Evolutionary conservation across 2,888 invertebrate species (phyloP), one percentile per base, ranked within the genome.

Genomic region (Carpatolechia fugitivella): DNA sequence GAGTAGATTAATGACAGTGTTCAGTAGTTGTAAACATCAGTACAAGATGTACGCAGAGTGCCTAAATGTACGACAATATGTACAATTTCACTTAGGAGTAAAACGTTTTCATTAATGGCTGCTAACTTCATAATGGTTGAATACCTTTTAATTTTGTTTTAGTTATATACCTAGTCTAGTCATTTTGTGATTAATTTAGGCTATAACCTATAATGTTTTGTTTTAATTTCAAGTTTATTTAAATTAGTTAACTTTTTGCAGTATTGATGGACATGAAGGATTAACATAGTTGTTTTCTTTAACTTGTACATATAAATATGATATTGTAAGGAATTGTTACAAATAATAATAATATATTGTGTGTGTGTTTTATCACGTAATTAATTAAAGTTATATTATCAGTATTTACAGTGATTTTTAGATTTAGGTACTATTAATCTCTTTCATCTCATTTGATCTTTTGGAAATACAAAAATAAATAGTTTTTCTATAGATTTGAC

Each of bases 61-160:
- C 88, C 88, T 88, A 81, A 63, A 70, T 63, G 79, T 81, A 82
- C 84, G 86, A 88, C 85, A 85, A 84, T 87, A 84, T 79, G 66
- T 70, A 63, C 46, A 70, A 76, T 71, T 75, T 78, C 79, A 79
- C 75, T 70, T 7, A 50, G 13, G 4, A 18, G 16, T n/a, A 55
- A 57, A 57, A 48, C 52, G 44, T 46, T 53, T 11, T 47, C n/a
- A 30, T 8, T 4, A 30, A 8, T 8, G 14, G 40, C 24, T 30
- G 13, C 30, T 10, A 24, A 47, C 16, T 40, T 13, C 8, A 8
- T 48, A 24, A 24, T 24, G 24, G 3, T 4, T 24, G 24, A 24
- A 24, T 24, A 24, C 24, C 24, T 24, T 24, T 24, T 24, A 4
- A 4, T 24, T 24, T 24, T 6, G 24, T 24, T 24, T 24, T 3